Percentiles rank a stretch among this genome's conserved stretches.
Conservation (phyloP, 2,888 invertebrate species). For the Drosophila neotestacea region DNA sequence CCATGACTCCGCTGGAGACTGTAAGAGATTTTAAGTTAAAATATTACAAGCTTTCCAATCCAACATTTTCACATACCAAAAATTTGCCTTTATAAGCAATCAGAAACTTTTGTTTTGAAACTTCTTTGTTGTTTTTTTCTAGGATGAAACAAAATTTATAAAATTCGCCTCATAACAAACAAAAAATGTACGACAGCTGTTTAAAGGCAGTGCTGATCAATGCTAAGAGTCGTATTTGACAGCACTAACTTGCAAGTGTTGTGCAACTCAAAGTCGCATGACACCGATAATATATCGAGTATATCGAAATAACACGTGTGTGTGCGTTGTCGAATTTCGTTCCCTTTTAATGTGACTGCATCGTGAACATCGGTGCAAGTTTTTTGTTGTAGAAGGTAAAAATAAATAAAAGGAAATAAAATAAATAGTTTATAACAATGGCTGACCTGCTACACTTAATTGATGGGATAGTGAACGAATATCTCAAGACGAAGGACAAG, state of each 20-base stretch:
- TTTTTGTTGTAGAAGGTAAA: conserved; percentile 21
- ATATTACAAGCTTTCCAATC: neutral
- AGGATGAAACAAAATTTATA: conserved; percentile 20
- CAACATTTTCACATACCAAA: conserved; percentile 14
- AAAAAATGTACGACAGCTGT: conserved; percentile 53
- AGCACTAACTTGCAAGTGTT: conserved; percentile 37
- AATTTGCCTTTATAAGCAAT: neutral
- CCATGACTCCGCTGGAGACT: conserved; percentile 39
- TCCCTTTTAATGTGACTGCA: conserved; percentile 32
- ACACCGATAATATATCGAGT: conserved; percentile 27
- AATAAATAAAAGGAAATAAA: conserved; percentile 2
- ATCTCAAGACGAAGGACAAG: conserved; percentile 88
- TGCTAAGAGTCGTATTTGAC: neutral
- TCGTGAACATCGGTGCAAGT: conserved; percentile 25
- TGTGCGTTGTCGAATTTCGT: conserved; percentile 41
- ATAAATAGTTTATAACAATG: conserved; percentile 80
- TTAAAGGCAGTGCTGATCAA: conserved; percentile 38
- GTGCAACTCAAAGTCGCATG: conserved; percentile 18
- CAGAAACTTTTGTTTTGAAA: neutral
- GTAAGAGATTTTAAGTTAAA: neutral
- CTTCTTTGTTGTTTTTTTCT: neutral
- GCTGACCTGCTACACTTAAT: conserved; percentile 85
- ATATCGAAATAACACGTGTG: conserved; percentile 58
- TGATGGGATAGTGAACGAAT: conserved; percentile 88
- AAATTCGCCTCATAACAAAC: conserved; percentile 54